Percentiles rank a stretch among this genome's conserved stretches.
Conservation (phyloP, 1,140 invertebrate genomes). For the Apis cerana region DNA sequence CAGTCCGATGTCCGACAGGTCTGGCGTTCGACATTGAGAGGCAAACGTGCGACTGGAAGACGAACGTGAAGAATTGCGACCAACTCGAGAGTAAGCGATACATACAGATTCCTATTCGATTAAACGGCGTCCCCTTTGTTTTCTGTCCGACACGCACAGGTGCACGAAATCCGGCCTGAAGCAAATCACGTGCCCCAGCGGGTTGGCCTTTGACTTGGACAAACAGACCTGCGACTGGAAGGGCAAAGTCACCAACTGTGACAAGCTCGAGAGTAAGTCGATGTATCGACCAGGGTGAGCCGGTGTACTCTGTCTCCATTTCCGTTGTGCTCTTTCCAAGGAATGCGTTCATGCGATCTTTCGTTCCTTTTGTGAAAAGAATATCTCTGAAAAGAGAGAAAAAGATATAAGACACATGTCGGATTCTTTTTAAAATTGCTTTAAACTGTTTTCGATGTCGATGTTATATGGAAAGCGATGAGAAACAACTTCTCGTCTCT, state of each 20-base stretch:
- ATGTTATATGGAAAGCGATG: too few species aligned
- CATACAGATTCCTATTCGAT: conserved; percentile 60
- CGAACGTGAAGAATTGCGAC: conserved; percentile 97
- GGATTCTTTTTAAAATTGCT: too few species aligned
- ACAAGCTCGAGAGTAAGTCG: conserved; percentile 97
- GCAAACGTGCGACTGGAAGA: conserved; percentile 98
- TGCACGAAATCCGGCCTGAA: conserved; percentile 95
- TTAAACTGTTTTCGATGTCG: too few species aligned
- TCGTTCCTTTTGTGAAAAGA: too few species aligned
- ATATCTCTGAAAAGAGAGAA: too few species aligned
- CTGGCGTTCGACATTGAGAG: conserved; percentile 96
- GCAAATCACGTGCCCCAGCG: conserved; percentile 96
- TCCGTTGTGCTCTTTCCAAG: not conserved
- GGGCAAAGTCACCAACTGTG: conserved; percentile 97
- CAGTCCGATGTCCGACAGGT: conserved; percentile 93
- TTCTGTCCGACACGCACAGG: conserved; percentile 83
- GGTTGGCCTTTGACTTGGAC: conserved; percentile 97
- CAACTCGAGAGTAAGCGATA: conserved; percentile 92
- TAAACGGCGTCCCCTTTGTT: conserved; percentile 74
- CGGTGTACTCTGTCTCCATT: conserved; percentile 30
- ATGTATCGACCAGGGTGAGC: conserved; percentile 73
- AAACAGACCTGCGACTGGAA: conserved; percentile 99
- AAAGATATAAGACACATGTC: too few species aligned
- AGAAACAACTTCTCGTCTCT: too few species aligned
- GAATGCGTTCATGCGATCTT: not conserved